A percentile compares a stretch with the other conserved stretches of the same genome.
Evolutionary conservation across 1,140 invertebrate species (phyloP).

Genomic region (Antheraea mylitta): DNA sequence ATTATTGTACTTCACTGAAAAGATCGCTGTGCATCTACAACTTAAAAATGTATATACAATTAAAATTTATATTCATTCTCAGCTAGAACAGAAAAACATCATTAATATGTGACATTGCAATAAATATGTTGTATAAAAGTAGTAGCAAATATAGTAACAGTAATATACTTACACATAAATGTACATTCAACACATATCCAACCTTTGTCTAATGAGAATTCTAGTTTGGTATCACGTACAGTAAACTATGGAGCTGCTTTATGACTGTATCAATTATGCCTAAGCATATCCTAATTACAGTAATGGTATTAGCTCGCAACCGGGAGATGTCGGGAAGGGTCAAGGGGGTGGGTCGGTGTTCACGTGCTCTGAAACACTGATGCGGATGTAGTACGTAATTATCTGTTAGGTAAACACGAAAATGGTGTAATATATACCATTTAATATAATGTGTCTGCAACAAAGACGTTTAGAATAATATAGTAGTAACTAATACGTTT

Average conservation of each 20-base stretch:
- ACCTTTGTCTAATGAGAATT: not conserved
- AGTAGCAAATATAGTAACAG: not conserved
- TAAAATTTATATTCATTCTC: too few relatives aligned
- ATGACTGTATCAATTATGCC: slow-evolving; percentile 56
- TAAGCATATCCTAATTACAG: slow-evolving; percentile 65
- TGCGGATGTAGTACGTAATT: slow-evolving; percentile 35
- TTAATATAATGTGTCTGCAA: slow-evolving; percentile 14
- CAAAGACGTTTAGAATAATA: slow-evolving; percentile 16
- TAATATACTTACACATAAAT: not conserved
- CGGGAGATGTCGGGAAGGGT: slow-evolving; percentile 29
- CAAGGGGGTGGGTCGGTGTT: slow-evolving; percentile 23
- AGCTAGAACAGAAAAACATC: too few relatives aligned
- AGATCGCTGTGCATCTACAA: too few relatives aligned
- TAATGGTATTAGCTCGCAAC: slow-evolving; percentile 52
- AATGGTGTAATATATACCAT: slow-evolving; percentile 9
- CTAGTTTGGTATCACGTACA: not conserved
- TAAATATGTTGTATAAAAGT: too few relatives aligned
- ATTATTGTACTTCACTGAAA: too few relatives aligned
- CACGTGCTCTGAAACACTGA: slow-evolving; percentile 56
- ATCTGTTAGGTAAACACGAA: slow-evolving; percentile 22
- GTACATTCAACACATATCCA: not conserved
- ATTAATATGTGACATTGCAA: too few relatives aligned
- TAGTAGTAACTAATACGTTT: not conserved
- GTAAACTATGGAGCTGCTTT: slow-evolving; percentile 20
- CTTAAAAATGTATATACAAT: too few relatives aligned